Base-by-base conservation (phyloP, 1,140 invertebrate genomes). In the Brachystomella parvula region DNA sequence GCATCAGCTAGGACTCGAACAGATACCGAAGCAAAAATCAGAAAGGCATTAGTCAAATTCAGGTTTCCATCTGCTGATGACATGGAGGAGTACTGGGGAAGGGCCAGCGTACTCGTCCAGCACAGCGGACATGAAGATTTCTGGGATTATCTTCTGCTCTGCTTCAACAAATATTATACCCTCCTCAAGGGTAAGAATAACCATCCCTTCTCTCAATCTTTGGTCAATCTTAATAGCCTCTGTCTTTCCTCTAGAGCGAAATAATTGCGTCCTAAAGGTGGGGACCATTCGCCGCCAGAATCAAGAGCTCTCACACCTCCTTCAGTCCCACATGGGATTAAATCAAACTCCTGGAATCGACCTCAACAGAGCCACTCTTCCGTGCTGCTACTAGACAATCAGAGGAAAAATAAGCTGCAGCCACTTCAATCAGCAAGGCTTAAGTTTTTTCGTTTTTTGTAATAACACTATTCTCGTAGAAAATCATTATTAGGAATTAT, bases 11-110 rank as follows among this genome's bases (percentile, higher is more conserved):
- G 61, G 17, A 15, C 30, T 6, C 28, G 21, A 28, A 2, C 47
- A 3, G 66, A 68, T 32, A 67, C 30, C 3, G 62, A 64, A 31
- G 15, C 29, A 2, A 47, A 65, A 61, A 12, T 1, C 12, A 3
- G 61, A 61, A 26, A 31, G 39, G 59, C 63, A 35, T 47, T 68
- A 3, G 24, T 6, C 3, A 15, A 24, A 19, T 33, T 68, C 9
- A 30, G 56, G 56, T 68, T 63, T 39, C 66, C 66, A 12, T 28
- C 24, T 28, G n/a, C 15, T 6, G n/a, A 9, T 3, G 24, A 12
- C 24, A 29, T 64, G 24, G 1, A 19, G 3, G 61, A 68, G 9
- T 68, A 68, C 39, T 68, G 66, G 66, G 53, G 56, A 29, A 2
- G 39, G 28, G 32, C n/a, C 15, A 17, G 24, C 49, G 12, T 63